phyloP scores from a whole-genome alignment of 2,113 vertebrate species.

The Excalfactoria chinensis region DNA sequence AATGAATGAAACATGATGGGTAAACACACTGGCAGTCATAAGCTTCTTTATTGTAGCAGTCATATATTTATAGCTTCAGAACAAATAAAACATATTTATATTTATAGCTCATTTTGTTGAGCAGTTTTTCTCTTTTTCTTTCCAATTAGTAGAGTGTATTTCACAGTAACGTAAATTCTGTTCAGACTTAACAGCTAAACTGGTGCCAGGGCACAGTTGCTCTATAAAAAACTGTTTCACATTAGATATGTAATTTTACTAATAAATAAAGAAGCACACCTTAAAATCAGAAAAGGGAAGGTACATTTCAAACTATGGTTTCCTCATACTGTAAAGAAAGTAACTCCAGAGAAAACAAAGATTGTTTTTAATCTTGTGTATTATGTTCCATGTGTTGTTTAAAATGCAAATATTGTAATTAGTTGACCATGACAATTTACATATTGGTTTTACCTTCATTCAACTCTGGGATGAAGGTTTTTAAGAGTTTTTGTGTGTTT shows the following conservation, averaged over 20 bases:
- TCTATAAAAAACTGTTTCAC: background rate
- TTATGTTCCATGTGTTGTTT: background rate
- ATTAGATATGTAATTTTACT: background rate
- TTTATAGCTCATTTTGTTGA: background rate
- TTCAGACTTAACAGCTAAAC: background rate
- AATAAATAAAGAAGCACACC: background rate
- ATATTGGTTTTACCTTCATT: background rate
- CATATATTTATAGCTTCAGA: background rate
- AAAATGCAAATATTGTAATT: slow-evolving; percentile 11
- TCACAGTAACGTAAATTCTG: background rate
- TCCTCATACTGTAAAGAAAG: background rate
- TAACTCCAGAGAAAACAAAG: background rate
- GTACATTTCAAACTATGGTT: background rate
- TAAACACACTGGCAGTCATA: background rate
- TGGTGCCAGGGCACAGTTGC: background rate
- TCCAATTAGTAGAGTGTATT: background rate
- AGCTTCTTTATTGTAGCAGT: background rate
- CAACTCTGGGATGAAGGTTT: background rate
- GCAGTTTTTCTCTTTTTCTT: background rate
- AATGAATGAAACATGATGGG: background rate
- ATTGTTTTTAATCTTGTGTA: background rate
- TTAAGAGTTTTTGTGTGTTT: background rate
- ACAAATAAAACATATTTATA: background rate
- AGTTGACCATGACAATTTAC: background rate
- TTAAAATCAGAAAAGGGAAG: background rate